Evolutionary conservation across 2,888 invertebrate genomes (phyloP), one percentile per base, ranked within the genome.

Genomic region (Megalurothrips usitatus): DNA sequence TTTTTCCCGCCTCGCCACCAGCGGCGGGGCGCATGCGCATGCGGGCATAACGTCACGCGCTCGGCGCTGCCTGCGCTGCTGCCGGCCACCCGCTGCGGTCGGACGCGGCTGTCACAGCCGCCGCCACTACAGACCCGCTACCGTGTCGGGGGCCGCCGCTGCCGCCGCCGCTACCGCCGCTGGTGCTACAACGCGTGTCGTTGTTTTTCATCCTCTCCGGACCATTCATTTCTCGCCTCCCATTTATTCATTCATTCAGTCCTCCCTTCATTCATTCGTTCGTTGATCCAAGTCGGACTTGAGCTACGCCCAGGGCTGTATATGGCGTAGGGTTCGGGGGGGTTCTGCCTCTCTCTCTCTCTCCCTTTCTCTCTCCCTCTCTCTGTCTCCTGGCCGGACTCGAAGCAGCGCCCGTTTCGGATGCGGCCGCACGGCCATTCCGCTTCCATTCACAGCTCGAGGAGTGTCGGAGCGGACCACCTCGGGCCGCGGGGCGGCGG

Each of bases 201-300:
- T 75, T 75, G 68, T 75, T 75, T 75, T 75, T 75, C 68, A 75
- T 75, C 26, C 68, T 58, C 58, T 6, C 6, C 58, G 19, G 58
- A 19, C 19, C 58, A 58, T 58, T 58, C 58, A 58, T 58, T 58
- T 58, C 58, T 58, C 58, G 58, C 68, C 26, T 26, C 68, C 26
- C 68, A 75, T 23, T 75, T 75, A 58, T 26, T 75, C 68, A 75
- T 75, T 75, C 68, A 75, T 75, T 75, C 68, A 26, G 68, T 75
- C 58, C 58, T 19, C 34, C 34, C 34, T 43, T 43, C 68, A 75
- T 75, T 75, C 68, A 75, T 75, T 75, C 26, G 68, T 26, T 26
- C 26, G 68, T 75, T 75, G 68, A 75, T 75, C 23, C 68, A 10
- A 26, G 23, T 12, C 68, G 8, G 34, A 8, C 68, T 58, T 58